Evolutionary conservation across 1,140 invertebrate genomes (phyloP).

Genomic region (Hylaeus anthracinus): DNA sequence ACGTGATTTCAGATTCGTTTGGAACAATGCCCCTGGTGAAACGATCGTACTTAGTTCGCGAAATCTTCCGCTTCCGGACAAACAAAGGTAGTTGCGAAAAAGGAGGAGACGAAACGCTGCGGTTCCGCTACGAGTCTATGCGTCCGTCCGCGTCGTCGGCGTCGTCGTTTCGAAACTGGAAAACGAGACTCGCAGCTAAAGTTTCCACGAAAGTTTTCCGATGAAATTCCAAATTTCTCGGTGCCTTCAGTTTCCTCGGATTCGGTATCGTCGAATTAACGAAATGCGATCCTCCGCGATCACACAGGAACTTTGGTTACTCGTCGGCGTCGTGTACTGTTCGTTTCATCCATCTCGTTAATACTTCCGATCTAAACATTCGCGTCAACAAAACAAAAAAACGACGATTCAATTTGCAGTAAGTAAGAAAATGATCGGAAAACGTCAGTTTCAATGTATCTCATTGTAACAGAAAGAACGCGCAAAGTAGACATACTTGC

Average conservation of each 20-base stretch:
- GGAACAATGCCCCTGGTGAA: not conserved
- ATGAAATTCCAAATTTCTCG: not conserved
- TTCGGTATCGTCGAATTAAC: not conserved
- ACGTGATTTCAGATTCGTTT: not conserved
- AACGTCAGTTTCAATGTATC: too few relatives aligned
- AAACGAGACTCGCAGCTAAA: not conserved
- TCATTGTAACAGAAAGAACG: too few relatives aligned
- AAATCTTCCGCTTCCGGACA: not conserved
- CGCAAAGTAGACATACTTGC: too few relatives aligned
- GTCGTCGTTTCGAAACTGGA: not conserved
- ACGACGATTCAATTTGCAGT: too few relatives aligned
- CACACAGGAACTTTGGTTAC: too few relatives aligned
- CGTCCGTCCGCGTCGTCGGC: too few relatives aligned
- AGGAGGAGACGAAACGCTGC: not conserved
- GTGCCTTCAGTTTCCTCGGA: not conserved
- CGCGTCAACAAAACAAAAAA: too few relatives aligned
- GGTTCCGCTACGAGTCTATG: not conserved
- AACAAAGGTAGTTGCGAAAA: slow-evolving; percentile 16
- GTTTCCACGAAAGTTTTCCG: not conserved
- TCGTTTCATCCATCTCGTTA: too few relatives aligned
- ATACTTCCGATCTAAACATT: too few relatives aligned
- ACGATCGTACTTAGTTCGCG: not conserved
- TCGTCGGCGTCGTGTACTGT: too few relatives aligned
- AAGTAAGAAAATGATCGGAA: too few relatives aligned
- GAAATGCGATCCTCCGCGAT: too few relatives aligned